Evolutionary conservation across 2,888 invertebrate species (phyloP).

Genomic region (Clanis bilineata): DNA sequence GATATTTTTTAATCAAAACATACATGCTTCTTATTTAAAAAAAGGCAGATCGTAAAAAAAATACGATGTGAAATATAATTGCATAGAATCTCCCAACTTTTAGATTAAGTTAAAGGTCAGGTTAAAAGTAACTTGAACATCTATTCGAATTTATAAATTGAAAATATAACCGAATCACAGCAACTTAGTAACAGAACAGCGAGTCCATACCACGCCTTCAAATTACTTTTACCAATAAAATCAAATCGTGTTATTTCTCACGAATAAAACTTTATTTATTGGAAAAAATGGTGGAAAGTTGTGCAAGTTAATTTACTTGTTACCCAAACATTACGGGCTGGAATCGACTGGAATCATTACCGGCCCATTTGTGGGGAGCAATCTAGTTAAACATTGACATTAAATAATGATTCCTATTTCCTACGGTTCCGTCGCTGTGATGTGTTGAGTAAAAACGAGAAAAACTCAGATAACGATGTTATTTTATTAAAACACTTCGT

Average conservation of each 20-base stretch:
- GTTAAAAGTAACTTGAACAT: not conserved
- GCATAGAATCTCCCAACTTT: not conserved
- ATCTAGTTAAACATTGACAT: constrained; percentile 73
- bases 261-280: constrained; percentile 15
- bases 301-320: constrained; percentile 45
- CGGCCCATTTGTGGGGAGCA: constrained; percentile 69
- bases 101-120: not conserved
- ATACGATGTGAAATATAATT: not conserved
- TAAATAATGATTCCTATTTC: constrained; percentile 78
- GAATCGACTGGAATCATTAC: constrained; percentile 64
- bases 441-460: not conserved
- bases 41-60: too few relatives aligned
- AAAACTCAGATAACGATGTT: not conserved
- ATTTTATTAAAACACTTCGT: not conserved
- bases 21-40: too few relatives aligned
- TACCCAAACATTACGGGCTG: constrained; percentile 30
- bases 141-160: not conserved
- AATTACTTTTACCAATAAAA: not conserved
- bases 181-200: not conserved
- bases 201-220: not conserved
- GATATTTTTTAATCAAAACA: too few relatives aligned
- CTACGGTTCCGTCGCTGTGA: constrained; percentile 38
- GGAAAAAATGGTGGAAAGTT: constrained; percentile 18
- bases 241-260: constrained; percentile 10
- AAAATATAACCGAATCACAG: not conserved